phyloP scores from a whole-genome alignment of 2,888 invertebrate species.

The Platerodrilus igneus region DNA sequence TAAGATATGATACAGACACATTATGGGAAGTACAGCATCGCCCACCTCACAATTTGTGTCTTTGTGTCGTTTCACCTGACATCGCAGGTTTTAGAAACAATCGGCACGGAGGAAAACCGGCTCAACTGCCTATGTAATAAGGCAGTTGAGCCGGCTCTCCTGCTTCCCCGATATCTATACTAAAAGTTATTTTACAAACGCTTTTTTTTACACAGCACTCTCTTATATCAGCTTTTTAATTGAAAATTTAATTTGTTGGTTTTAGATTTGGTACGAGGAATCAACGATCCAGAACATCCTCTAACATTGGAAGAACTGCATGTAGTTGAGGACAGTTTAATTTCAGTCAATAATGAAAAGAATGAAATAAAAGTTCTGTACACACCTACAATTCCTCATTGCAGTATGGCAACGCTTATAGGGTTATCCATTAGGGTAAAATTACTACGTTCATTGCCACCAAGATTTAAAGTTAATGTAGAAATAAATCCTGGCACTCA shows the following conservation, averaged over 20 bases:
- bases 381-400: conserved; percentile 98
- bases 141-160: too few species aligned
- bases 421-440: conserved; percentile 92
- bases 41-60: too few species aligned
- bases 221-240: too few species aligned
- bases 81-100: too few species aligned
- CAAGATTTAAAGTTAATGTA: conserved; percentile 81
- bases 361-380: conserved; percentile 74
- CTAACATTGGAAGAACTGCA: conserved; percentile 89
- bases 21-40: too few species aligned
- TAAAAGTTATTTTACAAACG: too few species aligned
- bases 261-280: conserved; percentile 83
- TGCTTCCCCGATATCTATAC: too few species aligned
- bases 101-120: too few species aligned
- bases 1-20: too few species aligned
- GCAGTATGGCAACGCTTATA: conserved; percentile 95
- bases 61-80: too few species aligned
- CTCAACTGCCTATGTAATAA: too few species aligned
- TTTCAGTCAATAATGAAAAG: conserved; percentile 68
- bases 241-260: conserved; percentile 20
- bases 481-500: conserved; percentile 90
- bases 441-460: conserved; percentile 76
- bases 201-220: too few species aligned
- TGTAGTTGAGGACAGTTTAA: conserved; percentile 82
- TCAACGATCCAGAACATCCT: conserved; percentile 98